Evolutionary conservation across 1,140 invertebrate species (phyloP).

Genomic region (Drosophila obscura): DNA sequence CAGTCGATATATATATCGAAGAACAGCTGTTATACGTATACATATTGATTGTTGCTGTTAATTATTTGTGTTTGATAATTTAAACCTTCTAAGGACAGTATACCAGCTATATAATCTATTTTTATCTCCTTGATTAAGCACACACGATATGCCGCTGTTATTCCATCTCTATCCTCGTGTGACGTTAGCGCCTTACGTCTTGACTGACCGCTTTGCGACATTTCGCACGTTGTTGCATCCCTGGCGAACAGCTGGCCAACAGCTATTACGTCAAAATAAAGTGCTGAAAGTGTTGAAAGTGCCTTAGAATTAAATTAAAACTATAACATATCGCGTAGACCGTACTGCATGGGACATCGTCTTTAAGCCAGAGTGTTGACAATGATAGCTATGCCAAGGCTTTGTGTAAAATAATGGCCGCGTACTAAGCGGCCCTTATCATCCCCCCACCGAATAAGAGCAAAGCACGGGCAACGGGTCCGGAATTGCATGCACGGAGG

Average conservation of each 20-base stretch:
- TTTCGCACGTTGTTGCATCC: conserved; percentile 31
- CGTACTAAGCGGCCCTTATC: not conserved
- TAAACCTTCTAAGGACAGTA: too few species aligned
- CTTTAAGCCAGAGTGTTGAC: not conserved
- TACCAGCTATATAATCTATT: too few species aligned
- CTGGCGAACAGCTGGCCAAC: conserved; percentile 37
- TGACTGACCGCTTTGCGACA: conserved; percentile 2
- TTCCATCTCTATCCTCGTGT: conserved; percentile 1
- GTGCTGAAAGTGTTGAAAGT: conserved; percentile 42
- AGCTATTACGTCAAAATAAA: conserved; percentile 79
- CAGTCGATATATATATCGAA: conserved; percentile 18
- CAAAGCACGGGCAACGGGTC: too few species aligned
- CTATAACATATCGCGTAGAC: conserved; percentile 4
- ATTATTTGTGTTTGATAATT: too few species aligned
- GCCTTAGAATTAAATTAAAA: conserved; percentile 50
- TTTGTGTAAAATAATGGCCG: conserved; percentile 27
- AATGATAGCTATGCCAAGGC: conserved; percentile 16
- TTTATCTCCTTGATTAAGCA: not conserved
- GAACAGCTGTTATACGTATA: too few species aligned
- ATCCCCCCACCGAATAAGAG: too few species aligned
- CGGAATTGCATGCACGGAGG: too few species aligned
- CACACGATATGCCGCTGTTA: not conserved
- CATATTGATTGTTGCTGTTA: too few species aligned
- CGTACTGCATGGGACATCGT: not conserved
- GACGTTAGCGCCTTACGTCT: too few species aligned